These are phyloP conservation scores for Diplosoma virens DNA, from an alignment of 23 tunicate genomes.

Conservation along the genomic window DNA sequence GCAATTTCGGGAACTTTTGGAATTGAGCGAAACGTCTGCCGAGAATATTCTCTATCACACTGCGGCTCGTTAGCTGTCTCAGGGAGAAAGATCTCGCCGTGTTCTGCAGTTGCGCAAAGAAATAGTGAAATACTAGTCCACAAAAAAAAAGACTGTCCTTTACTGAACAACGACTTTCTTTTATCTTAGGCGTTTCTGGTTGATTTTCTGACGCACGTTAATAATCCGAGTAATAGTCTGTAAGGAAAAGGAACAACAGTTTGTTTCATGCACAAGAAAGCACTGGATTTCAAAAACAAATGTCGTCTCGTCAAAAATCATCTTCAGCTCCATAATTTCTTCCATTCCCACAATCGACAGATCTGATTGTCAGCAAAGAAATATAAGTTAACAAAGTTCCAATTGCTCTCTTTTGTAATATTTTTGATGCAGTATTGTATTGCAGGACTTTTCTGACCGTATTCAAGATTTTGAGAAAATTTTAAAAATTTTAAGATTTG, in stretches of 20 bases:
- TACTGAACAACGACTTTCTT: background rate
- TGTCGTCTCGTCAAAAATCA: conserved; percentile 6
- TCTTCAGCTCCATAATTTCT: background rate
- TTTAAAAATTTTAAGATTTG: conserved; percentile 3
- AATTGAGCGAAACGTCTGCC: conserved; percentile 6
- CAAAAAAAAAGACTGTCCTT: background rate
- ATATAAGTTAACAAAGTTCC: background rate
- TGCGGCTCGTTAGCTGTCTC: conserved; percentile 1
- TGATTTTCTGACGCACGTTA: conserved; percentile 26
- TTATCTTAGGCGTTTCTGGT: conserved; percentile 22
- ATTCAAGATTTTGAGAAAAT: no score
- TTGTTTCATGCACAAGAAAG: conserved; percentile 19
- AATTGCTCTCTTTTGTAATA: conserved; percentile 8
- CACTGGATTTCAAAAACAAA: background rate
- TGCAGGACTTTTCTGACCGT: conserved; percentile 12
- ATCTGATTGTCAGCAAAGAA: conserved; percentile 16
- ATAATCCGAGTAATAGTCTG: background rate
- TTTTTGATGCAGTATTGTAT: background rate
- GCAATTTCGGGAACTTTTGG: conserved; percentile 26
- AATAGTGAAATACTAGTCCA: conserved; percentile 10
- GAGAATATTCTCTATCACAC: conserved; percentile 26
- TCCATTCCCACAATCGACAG: conserved; percentile 2
- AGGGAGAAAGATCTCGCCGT: background rate
- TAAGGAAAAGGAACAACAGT: no score
- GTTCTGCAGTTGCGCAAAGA: background rate